These are phyloP conservation scores for Allolobophora icterica DNA, from an alignment of 2,888 invertebrate genomes.

Conservation along the genomic window DNA sequence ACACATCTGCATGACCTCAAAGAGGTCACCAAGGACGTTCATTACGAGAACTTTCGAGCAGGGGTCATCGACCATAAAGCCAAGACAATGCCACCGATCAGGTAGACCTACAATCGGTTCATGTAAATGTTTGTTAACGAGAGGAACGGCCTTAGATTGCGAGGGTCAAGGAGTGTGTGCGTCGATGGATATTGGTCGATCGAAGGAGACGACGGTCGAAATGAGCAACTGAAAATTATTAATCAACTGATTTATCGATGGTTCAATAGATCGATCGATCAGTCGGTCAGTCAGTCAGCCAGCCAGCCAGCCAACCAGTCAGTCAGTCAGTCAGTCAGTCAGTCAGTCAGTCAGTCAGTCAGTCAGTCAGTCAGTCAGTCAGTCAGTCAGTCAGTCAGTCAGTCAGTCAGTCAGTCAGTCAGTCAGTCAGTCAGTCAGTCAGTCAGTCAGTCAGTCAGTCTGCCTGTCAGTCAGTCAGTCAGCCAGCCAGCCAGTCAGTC, in stretches of 20 bases:
- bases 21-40: conserved; percentile 47
- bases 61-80: conserved; percentile 77
- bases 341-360: too few relatives aligned
- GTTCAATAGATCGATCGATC: too few relatives aligned
- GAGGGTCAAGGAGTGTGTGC: neutral
- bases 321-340: neutral
- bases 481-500: too few relatives aligned
- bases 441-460: too few relatives aligned
- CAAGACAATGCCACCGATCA: conserved; percentile 51
- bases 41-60: conserved; percentile 49
- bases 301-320: too few relatives aligned
- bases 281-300: too few relatives aligned
- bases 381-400: too few relatives aligned
- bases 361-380: too few relatives aligned
- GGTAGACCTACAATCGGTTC: conserved; percentile 46
- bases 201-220: neutral
- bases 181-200: too few relatives aligned
- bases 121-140: neutral
- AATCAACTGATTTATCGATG: neutral
- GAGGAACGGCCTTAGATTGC: neutral
- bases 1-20: conserved; percentile 51
- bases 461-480: too few relatives aligned
- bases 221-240: neutral
- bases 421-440: too few relatives aligned
- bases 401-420: too few relatives aligned